Base-by-base conservation (phyloP, 2,888 invertebrate genomes). In the Dilophus febrilis region DNA sequence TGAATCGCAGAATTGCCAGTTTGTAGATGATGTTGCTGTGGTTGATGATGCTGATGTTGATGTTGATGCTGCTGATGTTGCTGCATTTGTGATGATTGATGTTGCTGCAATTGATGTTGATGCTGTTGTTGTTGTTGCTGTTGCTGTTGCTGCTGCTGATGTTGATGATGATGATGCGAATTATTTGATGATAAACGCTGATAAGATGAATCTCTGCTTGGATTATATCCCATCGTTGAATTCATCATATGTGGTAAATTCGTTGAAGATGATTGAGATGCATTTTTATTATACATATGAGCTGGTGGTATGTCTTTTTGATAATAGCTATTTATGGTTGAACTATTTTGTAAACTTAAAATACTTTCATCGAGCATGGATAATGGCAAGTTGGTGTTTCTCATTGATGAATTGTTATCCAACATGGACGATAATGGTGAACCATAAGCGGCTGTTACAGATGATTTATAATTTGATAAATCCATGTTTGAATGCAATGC, bases 231-330 rank as follows among this genome's bases (percentile, higher is more conserved):
- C 32, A 32, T 31, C 4, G 14, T 29, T 30, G 26, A 10, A 16
- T 38, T 29, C 10, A 43, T 38, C 39, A 43, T 43, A 38, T 41
- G 43, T 30, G 42, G 45, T 10, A 43, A 26, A 19, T 38, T 38
- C 22, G 31, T 46, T 2, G 51, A 44, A 13, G 50, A 43, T 11
- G 52, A 40, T 40, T 61, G 61, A 40, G 61, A 47, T 41, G 66
- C 52, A 46, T 58, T 64, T 50, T 70, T 66, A 43, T 67, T 70
- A 49, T 68, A 72, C 61, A 72, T 68, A 39, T 72, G 72, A 1
- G 72, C 69, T 55, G 71, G 70, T 51, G 71, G 70, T 56, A 67
- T 68, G 19, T 64, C 63, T 53, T 73, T 72, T 37, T 73, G 72
- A 44, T 71, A 71, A 48, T 71, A 73, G n/a, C 44, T 43, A 17